A percentile compares a stretch with the other conserved stretches of the same genome.
phyloP scores from a whole-genome alignment of 2,888 invertebrate species.

The Ecliptopera silaceata region DNA sequence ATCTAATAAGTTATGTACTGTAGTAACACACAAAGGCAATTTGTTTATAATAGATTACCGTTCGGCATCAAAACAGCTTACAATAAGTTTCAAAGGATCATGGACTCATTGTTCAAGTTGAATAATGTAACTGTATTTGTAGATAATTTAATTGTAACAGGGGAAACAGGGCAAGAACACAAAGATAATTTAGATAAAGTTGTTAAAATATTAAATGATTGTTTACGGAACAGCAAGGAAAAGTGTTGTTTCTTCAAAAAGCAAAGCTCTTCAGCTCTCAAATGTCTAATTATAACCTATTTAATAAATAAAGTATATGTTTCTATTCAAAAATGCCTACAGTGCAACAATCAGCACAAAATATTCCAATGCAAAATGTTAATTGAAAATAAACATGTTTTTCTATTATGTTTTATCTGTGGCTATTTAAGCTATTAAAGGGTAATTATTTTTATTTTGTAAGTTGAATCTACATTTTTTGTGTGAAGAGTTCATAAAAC shows the following conservation, averaged over 20 bases:
- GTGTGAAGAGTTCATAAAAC: no score
- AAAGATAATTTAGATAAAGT: background rate
- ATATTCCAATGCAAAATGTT: no score
- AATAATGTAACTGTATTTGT: background rate
- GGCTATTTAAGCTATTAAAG: no score
- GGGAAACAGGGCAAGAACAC: background rate
- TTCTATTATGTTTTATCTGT: no score
- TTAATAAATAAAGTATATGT: no score
- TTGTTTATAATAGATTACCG: background rate
- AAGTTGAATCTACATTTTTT: no score
- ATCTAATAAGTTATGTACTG: background rate
- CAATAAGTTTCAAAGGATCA: conserved; percentile 1
- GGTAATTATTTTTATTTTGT: no score
- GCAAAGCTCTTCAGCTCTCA: no score
- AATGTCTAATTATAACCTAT: no score
- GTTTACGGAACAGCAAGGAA: background rate
- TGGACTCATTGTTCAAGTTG: background rate
- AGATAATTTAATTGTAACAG: background rate
- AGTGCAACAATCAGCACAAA: no score
- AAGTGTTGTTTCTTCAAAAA: conserved; percentile 1
- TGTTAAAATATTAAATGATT: conserved; percentile 2
- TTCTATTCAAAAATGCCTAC: no score
- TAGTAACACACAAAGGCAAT: background rate
- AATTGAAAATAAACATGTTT: no score
- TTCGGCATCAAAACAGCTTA: background rate